Percentiles rank a stretch among this genome's conserved stretches.
Conservation (phyloP, 2,113 vertebrate species). For the Hemicordylus capensis region DNA sequence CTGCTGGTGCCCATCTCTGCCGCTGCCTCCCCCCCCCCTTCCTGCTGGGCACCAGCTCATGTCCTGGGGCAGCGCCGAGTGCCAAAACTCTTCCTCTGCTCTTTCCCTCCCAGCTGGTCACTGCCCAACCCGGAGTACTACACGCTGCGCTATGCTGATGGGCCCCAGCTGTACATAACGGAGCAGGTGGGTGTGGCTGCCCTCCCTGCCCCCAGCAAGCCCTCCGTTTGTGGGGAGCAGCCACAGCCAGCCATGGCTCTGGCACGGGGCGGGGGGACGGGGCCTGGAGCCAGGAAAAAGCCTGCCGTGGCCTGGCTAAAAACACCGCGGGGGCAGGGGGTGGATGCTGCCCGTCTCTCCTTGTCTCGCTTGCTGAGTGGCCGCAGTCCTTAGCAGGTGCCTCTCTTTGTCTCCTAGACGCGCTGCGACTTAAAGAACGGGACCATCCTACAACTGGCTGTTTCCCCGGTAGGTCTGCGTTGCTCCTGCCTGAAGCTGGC, state of each 20-base stretch:
- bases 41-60: too few relatives aligned
- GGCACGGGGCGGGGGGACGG: not conserved
- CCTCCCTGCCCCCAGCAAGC: not conserved
- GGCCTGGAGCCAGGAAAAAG: too few relatives aligned
- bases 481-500: not conserved
- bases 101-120: slow-evolving; percentile 84
- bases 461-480: slow-evolving; percentile 85
- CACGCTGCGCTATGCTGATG: slow-evolving; percentile 93
- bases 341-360: not conserved
- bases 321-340: too few relatives aligned
- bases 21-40: not conserved
- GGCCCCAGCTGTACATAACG: slow-evolving; percentile 96
- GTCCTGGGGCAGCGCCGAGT: not conserved
- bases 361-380: not conserved
- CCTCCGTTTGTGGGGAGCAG: too few relatives aligned
- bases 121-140: slow-evolving; percentile 94
- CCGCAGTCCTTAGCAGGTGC: not conserved
- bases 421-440: slow-evolving; percentile 98
- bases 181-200: slow-evolving; percentile 86
- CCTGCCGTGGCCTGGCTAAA: too few relatives aligned
- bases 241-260: not conserved
- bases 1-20: too few relatives aligned
- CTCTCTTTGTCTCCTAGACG: slow-evolving; percentile 79
- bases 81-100: not conserved
- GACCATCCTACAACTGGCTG: slow-evolving; percentile 93